These are phyloP conservation scores for Synergus umbraculus DNA, from an alignment of 2,888 invertebrate genomes.

Conservation along the genomic window DNA sequence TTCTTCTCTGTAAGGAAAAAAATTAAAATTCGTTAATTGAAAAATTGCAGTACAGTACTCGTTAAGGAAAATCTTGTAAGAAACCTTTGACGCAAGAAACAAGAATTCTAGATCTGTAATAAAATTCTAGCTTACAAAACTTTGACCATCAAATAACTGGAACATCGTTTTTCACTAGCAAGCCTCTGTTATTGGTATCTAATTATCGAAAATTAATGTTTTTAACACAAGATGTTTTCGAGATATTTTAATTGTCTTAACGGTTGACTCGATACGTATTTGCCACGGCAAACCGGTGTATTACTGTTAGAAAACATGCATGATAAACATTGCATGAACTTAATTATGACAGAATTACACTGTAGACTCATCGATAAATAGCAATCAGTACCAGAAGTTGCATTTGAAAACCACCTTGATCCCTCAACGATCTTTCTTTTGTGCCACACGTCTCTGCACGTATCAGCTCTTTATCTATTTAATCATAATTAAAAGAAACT, in stretches of 20 bases:
- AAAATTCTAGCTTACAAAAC: too few relatives aligned
- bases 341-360: not conserved
- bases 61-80: too few relatives aligned
- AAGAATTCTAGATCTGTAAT: too few relatives aligned
- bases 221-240: slow-evolving; percentile 4
- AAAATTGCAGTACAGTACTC: too few relatives aligned
- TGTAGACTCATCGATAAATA: not conserved
- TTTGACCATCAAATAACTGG: too few relatives aligned
- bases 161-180: too few relatives aligned
- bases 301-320: slow-evolving; percentile 27
- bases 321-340: not conserved
- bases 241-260: slow-evolving; percentile 15
- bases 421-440: not conserved
- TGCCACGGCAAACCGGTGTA: not conserved
- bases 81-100: too few relatives aligned
- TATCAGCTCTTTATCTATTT: not conserved
- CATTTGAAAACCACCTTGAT: slow-evolving; percentile 13
- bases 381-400: not conserved
- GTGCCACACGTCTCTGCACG: too few relatives aligned
- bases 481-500: not conserved
- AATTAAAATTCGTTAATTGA: too few relatives aligned
- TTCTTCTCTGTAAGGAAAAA: not conserved
- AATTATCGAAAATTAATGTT: not conserved
- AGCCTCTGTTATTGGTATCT: too few relatives aligned
- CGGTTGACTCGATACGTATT: slow-evolving; percentile 7